These are phyloP conservation scores for Heterohyrax brucei DNA, from an alignment of 2,797 vertebrate genomes.

Conservation along the genomic window DNA sequence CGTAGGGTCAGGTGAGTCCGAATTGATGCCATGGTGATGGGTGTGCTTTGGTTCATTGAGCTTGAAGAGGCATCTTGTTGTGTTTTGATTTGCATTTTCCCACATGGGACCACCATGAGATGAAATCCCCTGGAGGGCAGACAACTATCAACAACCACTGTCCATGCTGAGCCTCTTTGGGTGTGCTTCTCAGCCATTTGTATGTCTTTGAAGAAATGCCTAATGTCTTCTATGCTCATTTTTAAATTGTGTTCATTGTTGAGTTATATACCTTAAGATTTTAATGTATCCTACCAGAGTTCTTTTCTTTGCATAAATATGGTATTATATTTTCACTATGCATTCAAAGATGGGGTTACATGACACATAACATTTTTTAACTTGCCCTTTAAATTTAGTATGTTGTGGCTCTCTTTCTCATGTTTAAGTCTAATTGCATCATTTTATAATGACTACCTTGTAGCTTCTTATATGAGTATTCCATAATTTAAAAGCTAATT, in stretches of 20 bases:
- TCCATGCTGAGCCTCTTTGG: background rate
- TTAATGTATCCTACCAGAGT: background rate
- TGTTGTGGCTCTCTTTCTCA: background rate
- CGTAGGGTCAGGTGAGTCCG: too few relatives aligned
- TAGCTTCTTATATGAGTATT: conserved; percentile 23
- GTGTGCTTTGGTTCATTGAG: too few relatives aligned
- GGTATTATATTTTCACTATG: background rate
- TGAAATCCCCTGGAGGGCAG: background rate
- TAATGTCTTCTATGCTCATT: background rate
- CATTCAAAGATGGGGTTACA: conserved; percentile 23
- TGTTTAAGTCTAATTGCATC: background rate
- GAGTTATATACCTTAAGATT: background rate
- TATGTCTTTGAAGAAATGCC: conserved; percentile 21
- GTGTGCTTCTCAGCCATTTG: background rate
- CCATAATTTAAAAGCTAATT: background rate
- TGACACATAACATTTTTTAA: background rate
- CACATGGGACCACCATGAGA: background rate
- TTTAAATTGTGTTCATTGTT: conserved; percentile 2
- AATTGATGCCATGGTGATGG: too few relatives aligned
- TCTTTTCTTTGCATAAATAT: background rate
- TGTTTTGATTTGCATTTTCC: conserved; percentile 14
- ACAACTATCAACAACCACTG: background rate
- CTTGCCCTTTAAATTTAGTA: conserved; percentile 43
- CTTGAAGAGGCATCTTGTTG: too few relatives aligned
- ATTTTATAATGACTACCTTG: conserved; percentile 9